Evolutionary conservation across 1,140 invertebrate genomes (phyloP), one percentile per base, ranked within the genome.

Genomic region (Tetramorium simillimum): DNA sequence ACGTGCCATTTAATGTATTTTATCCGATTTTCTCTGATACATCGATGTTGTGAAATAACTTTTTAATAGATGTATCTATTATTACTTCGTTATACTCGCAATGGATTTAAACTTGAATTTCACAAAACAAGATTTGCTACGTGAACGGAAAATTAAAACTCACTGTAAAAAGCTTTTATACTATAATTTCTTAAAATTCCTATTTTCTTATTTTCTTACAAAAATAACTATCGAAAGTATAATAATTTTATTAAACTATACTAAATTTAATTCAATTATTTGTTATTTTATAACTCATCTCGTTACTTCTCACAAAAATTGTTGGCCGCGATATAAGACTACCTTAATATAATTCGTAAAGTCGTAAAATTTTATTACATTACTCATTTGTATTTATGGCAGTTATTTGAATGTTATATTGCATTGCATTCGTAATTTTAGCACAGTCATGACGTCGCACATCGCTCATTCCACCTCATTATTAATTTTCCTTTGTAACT

Each of bases 401-500:
- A 33, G 21, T 65, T 65, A 40, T 56, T 5, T 24, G 14, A 28
- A 60, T 12, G 43, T 86, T 53, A 37, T n/a, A 46, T 85, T 46
- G 14, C 40, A n/a, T 24, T 4, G 12, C 21, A 33, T 21, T 67
- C 33, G 28, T 80, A 88, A 88, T 89, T 86, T 33, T 56, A 89
- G 51, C 56, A n/a, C 6, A 72, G 24, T 46, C 78, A 56, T 72
- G 67, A 82, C 21, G 56, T 49, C 51, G 3, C 21, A 46, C n/a
- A n/a, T 21, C 12, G 65, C 46, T 3, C n/a, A 33, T 60, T 37
- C 46, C 9, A 33, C 3, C 9, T 78, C 40, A 5, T 88, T 85
- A 86, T 88, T 89, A 85, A 88, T 88, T 89, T 58, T 56, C 56
- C 69, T 60, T 60, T 84, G 53, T 75, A 60, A 62, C 7, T 75